Evolutionary conservation across 1,140 invertebrate genomes (phyloP).

Genomic region (Drosophila orena): DNA sequence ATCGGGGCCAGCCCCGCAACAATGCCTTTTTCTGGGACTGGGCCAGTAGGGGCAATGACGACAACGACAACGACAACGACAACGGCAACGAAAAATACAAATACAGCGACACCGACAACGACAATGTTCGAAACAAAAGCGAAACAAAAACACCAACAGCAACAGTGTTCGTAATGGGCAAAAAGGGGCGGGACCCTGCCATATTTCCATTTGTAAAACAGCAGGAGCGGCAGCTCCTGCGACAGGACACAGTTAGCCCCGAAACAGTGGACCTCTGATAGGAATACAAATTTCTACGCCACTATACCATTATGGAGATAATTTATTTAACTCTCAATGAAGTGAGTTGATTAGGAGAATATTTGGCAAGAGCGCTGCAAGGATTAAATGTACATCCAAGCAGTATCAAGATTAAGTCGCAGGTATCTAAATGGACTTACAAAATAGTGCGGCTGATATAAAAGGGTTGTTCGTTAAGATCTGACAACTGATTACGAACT

Average conservation of each 20-base stretch:
- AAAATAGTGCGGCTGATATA: neutral
- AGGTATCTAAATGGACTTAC: neutral
- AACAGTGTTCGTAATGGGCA: constrained; percentile 28
- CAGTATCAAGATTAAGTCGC: neutral
- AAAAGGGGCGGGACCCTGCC: constrained; percentile 21
- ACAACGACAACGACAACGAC: constrained; percentile 63
- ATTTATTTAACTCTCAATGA: constrained; percentile 50
- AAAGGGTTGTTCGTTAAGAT: too few species aligned
- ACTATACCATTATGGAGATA: constrained; percentile 38
- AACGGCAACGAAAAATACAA: constrained; percentile 37
- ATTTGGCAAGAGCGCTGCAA: constrained; percentile 15
- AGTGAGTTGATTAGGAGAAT: constrained; percentile 46
- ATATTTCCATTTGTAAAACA: constrained; percentile 62
- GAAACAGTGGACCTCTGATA: constrained; percentile 55
- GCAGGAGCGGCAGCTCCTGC: constrained; percentile 36
- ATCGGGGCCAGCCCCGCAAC: constrained; percentile 74
- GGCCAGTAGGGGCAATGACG: constrained; percentile 72
- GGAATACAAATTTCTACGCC: constrained; percentile 42
- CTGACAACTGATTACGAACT: neutral
- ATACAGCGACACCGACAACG: constrained; percentile 45
- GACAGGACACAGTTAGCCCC: constrained; percentile 45
- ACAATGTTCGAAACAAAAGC: constrained; percentile 79
- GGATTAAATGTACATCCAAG: constrained; percentile 28
- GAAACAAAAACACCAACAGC: constrained; percentile 70
- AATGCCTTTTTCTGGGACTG: constrained; percentile 57